Evolutionary conservation across 2,797 vertebrate genomes (phyloP).

Genomic region (Cyclopterus lumpus): DNA sequence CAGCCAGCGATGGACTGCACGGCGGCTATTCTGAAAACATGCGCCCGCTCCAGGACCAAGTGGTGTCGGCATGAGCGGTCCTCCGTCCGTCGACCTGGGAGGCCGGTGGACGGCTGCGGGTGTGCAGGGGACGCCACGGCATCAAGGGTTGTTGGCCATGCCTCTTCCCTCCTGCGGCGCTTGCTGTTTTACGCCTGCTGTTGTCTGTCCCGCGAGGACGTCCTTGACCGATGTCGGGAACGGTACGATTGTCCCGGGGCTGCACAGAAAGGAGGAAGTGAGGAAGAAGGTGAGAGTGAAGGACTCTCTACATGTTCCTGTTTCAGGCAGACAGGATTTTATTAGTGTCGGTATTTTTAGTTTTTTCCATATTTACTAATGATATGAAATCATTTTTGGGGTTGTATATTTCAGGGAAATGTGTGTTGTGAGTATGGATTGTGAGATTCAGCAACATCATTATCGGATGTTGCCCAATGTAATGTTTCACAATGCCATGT

Average conservation of each 20-base stretch:
- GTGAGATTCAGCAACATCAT: neutral
- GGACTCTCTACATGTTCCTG: neutral
- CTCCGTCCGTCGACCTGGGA: constrained; percentile 16
- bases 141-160: constrained; percentile 16
- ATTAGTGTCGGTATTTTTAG: neutral
- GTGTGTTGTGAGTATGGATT: neutral
- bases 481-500: neutral
- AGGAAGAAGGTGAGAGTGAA: constrained; percentile 63
- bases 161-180: constrained; percentile 61
- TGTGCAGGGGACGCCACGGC: constrained; percentile 37
- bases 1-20: constrained; percentile 72
- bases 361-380: neutral
- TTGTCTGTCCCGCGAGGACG: constrained; percentile 58
- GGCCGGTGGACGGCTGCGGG: constrained; percentile 14
- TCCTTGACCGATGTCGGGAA: constrained; percentile 53
- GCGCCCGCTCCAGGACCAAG: constrained; percentile 64
- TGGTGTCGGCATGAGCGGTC: constrained; percentile 56
- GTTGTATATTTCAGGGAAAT: neutral
- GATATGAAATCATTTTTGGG: neutral
- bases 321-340: neutral
- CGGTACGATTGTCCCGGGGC: constrained; percentile 44
- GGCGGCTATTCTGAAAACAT: constrained; percentile 70
- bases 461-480: neutral
- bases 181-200: constrained; percentile 62
- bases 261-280: constrained; percentile 41